Base-by-base conservation (phyloP, 2,113 vertebrate species). In the Datnioides undecimradiatus region DNA sequence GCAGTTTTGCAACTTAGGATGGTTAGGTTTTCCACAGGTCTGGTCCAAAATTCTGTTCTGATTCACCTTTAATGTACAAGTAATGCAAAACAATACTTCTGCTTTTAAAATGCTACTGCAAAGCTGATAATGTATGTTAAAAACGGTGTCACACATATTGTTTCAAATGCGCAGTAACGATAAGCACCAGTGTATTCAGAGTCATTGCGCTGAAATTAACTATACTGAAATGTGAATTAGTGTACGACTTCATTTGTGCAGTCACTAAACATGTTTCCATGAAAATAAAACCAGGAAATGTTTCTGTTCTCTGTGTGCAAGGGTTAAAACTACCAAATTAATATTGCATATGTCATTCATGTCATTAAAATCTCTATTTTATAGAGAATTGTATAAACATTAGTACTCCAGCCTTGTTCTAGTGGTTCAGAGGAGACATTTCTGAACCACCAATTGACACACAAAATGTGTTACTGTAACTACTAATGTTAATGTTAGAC, bases 401-500 rank as follows among this genome's bases (percentile, higher is more conserved):
- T 0, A 16, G 2, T 27, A 17, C 21, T 25, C n/a, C 19, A 33
- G 46, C 10, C 43, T 60, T 34, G 12, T 34, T 43, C 40, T 43
- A n/a, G 51, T 16, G 3, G 21, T 43, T 48, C 5, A 60, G 17
- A 43, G 27, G 31, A 34, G 66, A 71, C 58, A 52, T 1, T 6
- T 55, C 7, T 29, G 27, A 49, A 31, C 21, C 12, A 5, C 11
- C 14, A 55, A 13, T 69, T 73, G 19, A 68, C 38, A 27, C 63
- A 49, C 19, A 72, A 38, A 48, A 11, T 25, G 19, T 21, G 19
- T 43, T 33, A 52, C 29, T n/a, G 21, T 48, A 4, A 63, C 12
- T 68, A 36, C 29, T 45, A 38, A 36, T 34, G 69, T 66, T 55
- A 57, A 49, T 31, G 46, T 49, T 29, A 45, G 40, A 46, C 21